Conservation (phyloP, 2,797 vertebrate species). For the Enteromius treurensis region DNA sequence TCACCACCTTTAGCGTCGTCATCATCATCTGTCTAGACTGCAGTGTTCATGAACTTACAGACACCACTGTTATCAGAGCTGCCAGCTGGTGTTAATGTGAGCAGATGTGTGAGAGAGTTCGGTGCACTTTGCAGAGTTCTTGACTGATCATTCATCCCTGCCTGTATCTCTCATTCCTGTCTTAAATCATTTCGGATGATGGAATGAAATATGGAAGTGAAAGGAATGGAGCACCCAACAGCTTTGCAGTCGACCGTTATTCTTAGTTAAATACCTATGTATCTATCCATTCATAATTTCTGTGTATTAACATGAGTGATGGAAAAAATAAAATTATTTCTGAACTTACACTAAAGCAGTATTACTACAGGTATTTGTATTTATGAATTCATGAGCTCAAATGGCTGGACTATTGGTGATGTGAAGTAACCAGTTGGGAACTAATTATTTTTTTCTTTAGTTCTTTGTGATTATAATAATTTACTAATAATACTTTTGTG, state of each 20-base stretch:
- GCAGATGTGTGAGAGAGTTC: background rate
- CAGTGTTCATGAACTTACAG: conserved; percentile 2
- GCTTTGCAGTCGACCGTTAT: conserved; percentile 23
- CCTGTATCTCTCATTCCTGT: conserved; percentile 17
- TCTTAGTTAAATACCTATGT: conserved; percentile 37
- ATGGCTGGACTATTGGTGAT: background rate
- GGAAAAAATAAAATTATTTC: conserved; percentile 45
- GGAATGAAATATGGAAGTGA: conserved; percentile 6
- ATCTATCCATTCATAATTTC: conserved; percentile 40
- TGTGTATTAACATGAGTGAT: conserved; percentile 37
- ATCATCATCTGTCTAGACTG: conserved; percentile 27
- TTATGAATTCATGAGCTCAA: background rate
- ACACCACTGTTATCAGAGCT: conserved; percentile 2
- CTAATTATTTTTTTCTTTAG: background rate
- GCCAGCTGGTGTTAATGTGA: conserved; percentile 2
- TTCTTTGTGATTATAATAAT: background rate
- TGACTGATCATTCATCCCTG: conserved; percentile 2
- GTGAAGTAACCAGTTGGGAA: background rate
- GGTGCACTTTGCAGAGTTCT: background rate
- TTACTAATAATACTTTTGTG: too few relatives aligned
- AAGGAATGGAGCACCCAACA: background rate
- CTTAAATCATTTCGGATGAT: background rate
- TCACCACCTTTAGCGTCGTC: conserved; percentile 3
- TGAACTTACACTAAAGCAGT: background rate
- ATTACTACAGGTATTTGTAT: background rate